phyloP scores from a whole-genome alignment of 2,888 invertebrate species.

The Leucophenga maculata region DNA sequence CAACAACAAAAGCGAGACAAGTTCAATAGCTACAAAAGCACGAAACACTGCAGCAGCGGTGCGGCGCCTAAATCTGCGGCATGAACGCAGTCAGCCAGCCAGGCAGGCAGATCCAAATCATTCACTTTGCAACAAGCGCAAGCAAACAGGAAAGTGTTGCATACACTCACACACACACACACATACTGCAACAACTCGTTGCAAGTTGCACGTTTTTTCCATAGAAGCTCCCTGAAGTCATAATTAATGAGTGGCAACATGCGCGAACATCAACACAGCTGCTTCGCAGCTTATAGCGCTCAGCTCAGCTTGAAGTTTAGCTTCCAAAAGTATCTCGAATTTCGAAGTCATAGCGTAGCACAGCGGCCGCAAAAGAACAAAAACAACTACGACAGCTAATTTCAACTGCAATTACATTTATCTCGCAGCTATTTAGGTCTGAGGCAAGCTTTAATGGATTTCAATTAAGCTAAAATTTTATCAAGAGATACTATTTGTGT shows the following conservation, averaged over 20 bases:
- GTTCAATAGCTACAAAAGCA: conserved; percentile 7
- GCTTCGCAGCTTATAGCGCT: not conserved
- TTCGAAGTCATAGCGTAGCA: conserved; percentile 8
- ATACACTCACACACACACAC: conserved; percentile 1
- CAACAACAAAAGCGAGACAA: conserved; percentile 11
- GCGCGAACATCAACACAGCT: conserved; percentile 9
- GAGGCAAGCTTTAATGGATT: conserved; percentile 21
- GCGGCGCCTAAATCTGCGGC: conserved; percentile 50
- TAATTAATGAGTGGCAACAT: conserved; percentile 55
- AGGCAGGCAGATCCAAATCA: conserved; percentile 53
- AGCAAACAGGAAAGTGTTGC: conserved; percentile 24
- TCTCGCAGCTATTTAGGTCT: conserved; percentile 18
- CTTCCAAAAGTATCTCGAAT: not conserved
- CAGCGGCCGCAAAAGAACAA: not conserved
- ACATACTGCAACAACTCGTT: conserved; percentile 32
- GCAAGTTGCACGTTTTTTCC: conserved; percentile 63
- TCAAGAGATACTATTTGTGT: not conserved
- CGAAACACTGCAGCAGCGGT: not conserved
- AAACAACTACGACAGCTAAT: conserved; percentile 9
- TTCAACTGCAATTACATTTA: conserved; percentile 24
- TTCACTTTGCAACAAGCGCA: conserved; percentile 49
- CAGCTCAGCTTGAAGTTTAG: conserved; percentile 3
- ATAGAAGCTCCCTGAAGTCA: conserved; percentile 56
- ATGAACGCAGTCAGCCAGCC: not conserved
- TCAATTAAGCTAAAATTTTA: conserved; percentile 14